phyloP scores from a whole-genome alignment of 1,140 invertebrate genomes.

The Apis mellifera region DNA sequence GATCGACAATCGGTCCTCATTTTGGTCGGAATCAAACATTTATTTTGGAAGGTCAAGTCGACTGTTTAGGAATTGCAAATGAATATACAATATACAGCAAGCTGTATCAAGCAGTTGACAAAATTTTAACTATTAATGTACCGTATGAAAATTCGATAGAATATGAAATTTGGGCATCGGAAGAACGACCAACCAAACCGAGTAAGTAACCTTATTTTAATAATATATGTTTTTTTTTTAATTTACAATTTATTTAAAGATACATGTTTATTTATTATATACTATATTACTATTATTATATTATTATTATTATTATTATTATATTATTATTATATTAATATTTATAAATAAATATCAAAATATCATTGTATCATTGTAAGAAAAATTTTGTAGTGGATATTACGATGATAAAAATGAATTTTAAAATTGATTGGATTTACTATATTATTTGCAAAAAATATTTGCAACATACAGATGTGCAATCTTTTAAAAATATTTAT shows the following conservation, averaged over 20 bases:
- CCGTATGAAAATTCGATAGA: constrained; percentile 58
- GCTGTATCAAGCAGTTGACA: constrained; percentile 63
- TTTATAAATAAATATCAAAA: too few relatives aligned
- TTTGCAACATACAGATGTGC: too few relatives aligned
- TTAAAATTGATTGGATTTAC: too few relatives aligned
- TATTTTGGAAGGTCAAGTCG: constrained; percentile 62
- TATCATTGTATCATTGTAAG: too few relatives aligned
- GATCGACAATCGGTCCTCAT: constrained; percentile 63
- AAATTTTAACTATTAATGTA: constrained; percentile 53
- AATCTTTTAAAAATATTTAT: too few relatives aligned
- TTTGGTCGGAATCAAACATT: constrained; percentile 69
- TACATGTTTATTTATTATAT: not conserved
- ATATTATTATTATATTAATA: too few relatives aligned
- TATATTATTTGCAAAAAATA: too few relatives aligned
- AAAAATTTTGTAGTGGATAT: too few relatives aligned
- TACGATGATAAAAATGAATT: too few relatives aligned
- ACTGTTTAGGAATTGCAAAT: constrained; percentile 44
- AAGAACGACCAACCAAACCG: constrained; percentile 51
- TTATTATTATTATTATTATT: too few relatives aligned
- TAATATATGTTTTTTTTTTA: too few relatives aligned
- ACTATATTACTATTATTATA: too few relatives aligned
- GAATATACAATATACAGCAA: constrained; percentile 55
- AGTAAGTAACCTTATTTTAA: not conserved
- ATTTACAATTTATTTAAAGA: not conserved
- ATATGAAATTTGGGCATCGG: constrained; percentile 63